A percentile compares a stretch with the other conserved stretches of the same genome.
Evolutionary conservation across 2,113 vertebrate species (phyloP).

Genomic region (Mustelus asterias): DNA sequence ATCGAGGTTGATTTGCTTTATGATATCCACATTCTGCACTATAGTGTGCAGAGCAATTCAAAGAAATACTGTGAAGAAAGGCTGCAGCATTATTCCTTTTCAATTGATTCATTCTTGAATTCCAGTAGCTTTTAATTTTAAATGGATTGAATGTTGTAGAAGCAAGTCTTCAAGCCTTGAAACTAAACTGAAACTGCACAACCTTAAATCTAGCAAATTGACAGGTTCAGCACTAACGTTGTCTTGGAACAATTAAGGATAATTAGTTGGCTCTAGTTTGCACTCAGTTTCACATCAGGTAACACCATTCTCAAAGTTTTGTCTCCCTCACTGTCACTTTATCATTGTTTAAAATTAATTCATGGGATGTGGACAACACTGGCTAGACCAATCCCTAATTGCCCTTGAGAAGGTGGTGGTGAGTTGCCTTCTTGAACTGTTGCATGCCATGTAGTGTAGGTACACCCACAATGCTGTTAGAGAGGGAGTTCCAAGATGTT

Average conservation of each 20-base stretch:
- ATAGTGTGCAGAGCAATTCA: background rate
- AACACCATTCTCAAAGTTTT: background rate
- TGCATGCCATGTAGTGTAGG: too few species aligned
- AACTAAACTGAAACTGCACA: background rate
- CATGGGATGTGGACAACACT: too few species aligned
- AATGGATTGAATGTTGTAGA: background rate
- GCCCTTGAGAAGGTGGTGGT: too few species aligned
- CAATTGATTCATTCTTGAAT: background rate
- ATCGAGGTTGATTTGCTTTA: background rate
- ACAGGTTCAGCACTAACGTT: background rate
- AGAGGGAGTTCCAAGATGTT: too few species aligned
- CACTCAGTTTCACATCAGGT: background rate
- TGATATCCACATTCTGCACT: background rate
- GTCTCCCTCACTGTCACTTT: background rate
- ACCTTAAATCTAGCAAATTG: background rate
- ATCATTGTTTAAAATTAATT: background rate
- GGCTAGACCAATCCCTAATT: too few species aligned
- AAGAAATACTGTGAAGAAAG: background rate
- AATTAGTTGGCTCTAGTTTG: conserved; percentile 16
- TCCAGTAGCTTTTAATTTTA: background rate
- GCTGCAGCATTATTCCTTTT: background rate
- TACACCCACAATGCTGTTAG: too few species aligned
- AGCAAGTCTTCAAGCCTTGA: background rate
- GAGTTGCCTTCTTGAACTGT: too few species aligned
- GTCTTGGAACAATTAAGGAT: background rate